Evolutionary conservation across 2,888 invertebrate species (phyloP), one percentile per base, ranked within the genome.

Genomic region (Eilema caniola): DNA sequence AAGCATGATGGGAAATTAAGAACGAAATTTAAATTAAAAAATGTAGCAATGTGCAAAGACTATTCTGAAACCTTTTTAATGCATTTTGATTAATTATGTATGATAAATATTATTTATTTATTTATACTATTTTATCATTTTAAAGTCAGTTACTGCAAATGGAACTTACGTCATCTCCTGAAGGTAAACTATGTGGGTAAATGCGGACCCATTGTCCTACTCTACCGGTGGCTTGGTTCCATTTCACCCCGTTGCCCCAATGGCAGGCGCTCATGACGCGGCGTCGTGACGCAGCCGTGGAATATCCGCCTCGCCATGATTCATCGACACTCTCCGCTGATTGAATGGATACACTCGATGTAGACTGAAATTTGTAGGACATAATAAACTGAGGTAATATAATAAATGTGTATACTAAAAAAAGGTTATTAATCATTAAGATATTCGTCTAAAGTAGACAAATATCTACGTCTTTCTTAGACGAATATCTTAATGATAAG

Each of bases 171-270:
- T 92, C 92, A 67, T 94, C 91, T 31, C 92, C 89, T 16, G 84
- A 84, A 0, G 93, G 90, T 67, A 93, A 76, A 0, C 87, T 85
- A 72, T 95, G 94, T 0, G 98, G 98, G 91, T 97, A 98, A 72
- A 97, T 96, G 76, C 98, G 93, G 61, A 97, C 96, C 97, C 98
- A 98, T 59, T 97, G 97, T 0, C 98, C 98, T 74, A 97, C 97
- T 23, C 95, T 92, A 1, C 95, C 93, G 10, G 96, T 95, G 0
- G 97, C 96, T 57, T 95, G 92, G 79, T 95, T 95, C 97, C 97
- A 97, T 78, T 97, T 96, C 70, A 96, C 95, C 3, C 97, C 97
- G 80, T 97, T 97, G 56, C 97, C 97, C 97, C 97, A 97, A 11
- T 93, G 81, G 78, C 94, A 93, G 0, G 93, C 91, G 59, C 83